Conservation (phyloP, 2,888 invertebrate genomes). For the Lithophane ornitopus region DNA sequence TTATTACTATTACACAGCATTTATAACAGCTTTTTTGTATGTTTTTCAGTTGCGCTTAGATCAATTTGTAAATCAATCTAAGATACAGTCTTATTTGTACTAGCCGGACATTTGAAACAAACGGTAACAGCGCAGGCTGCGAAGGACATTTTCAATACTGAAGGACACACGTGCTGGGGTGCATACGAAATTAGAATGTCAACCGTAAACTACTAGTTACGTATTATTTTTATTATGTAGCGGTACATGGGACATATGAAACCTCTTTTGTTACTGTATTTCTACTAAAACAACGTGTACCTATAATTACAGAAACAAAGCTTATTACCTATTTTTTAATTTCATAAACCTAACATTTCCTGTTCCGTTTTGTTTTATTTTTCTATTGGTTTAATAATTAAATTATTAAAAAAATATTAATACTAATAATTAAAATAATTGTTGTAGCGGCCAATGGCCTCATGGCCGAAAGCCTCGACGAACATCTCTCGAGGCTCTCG, state of each 20-base stretch:
- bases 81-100: slow-evolving; percentile 16
- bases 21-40: slow-evolving; percentile 24
- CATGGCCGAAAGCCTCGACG: no score
- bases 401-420: no score
- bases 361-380: background rate
- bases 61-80: slow-evolving; percentile 45
- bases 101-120: background rate
- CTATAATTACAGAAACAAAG: no score
- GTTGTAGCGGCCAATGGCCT: no score
- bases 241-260: slow-evolving; percentile 1
- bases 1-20: slow-evolving; percentile 11
- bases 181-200: slow-evolving; percentile 49
- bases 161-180: slow-evolving; percentile 46
- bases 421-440: no score
- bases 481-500: no score
- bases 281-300: no score
- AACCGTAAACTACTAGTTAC: slow-evolving; percentile 35
- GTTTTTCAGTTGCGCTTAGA: slow-evolving; percentile 41
- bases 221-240: slow-evolving; percentile 5
- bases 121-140: slow-evolving; percentile 24
- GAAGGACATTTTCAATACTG: slow-evolving; percentile 34
- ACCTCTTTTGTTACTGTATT: slow-evolving; percentile 4
- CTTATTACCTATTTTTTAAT: background rate
- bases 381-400: background rate
- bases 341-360: background rate